Evolutionary conservation across 2,888 invertebrate genomes (phyloP), one percentile per base, ranked within the genome.

Genomic region (Dicranocentrus wangi): DNA sequence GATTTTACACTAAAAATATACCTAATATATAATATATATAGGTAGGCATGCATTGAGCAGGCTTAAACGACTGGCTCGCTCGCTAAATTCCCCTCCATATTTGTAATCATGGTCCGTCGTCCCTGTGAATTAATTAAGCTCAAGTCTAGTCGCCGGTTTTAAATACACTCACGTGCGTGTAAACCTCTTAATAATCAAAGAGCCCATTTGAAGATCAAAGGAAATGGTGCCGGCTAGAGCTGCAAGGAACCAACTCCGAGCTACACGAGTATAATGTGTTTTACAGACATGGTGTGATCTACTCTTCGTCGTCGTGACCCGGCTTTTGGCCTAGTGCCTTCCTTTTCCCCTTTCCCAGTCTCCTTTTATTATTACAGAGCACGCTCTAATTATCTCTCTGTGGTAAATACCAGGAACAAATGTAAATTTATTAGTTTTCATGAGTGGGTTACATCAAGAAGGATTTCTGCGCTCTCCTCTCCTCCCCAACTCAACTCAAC

Each of bases 341-440:
- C n/a, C n/a, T n/a, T n/a, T n/a, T n/a, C n/a, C n/a, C n/a, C n/a
- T n/a, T n/a, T n/a, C n/a, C n/a, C n/a, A n/a, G n/a, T n/a, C n/a
- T n/a, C n/a, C n/a, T 72, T 63, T 72, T 61, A 71, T 71, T 60
- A 60, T 27, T 7, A 55, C 60, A 28, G 32, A 43, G 70, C 65
- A 65, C 78, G 43, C 71, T 71, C 78, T 78, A 78, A 78, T 78
- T 78, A 78, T 78, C 47, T 19, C 53, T 71, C 32, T 78, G 68
- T n/a, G 68, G 70, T 58, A 43, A 27, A 42, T 55, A 27, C 43
- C 10, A 58, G 51, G 51, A 28, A 69, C 51, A 69, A 69, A 77
- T 77, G 77, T 61, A 77, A 77, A 77, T 69, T 61, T 69, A 77
- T 63, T 61, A 39, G 1, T 28, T 32, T 61, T 77, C 60, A 68